Base-by-base conservation (phyloP, 1,140 invertebrate genomes). In the Drosophila ironensis region DNA sequence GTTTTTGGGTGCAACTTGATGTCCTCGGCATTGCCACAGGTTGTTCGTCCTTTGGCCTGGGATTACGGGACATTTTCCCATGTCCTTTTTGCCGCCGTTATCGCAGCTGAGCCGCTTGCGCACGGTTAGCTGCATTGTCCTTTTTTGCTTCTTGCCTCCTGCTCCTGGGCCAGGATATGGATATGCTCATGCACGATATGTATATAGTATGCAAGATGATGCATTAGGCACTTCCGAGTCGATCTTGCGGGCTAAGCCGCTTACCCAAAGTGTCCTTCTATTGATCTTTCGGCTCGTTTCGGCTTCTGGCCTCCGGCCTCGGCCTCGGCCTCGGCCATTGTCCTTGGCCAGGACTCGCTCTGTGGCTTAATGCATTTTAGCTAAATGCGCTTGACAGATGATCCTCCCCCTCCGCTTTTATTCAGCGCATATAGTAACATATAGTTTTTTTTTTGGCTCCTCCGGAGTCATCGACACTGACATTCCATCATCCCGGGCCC, bases 11-110 rank as follows among this genome's bases (percentile, higher is more conserved):
- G 28, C 59, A 48, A 63, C 60, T 63, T 63, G 60, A 63, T 63
- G 56, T 61, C 60, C 12, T 30, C 7, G 37, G 68, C 82, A 87
- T 87, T 74, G 76, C 52, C 60, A 84, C 82, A 87, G 82, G 82
- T 87, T 87, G 64, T 37, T n/a, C n/a, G n/a, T n/a, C n/a, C n/a
- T n/a, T n/a, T n/a, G n/a, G n/a, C n/a, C n/a, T 33, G 41, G 60
- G 60, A 63, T 64, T 45, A 60, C 40, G 27, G 33, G 33, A 7
- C 19, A 50, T 70, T 77, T 82, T 75, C 51, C 69, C 78, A 77
- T 76, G 77, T 87, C 82, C 82, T 87, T 87, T 87, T 87, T 69
- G 59, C 76, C 72, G 82, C 72, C 81, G 82, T 72, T 87, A 87
- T 86, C 80, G 74, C 57, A 60, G 66, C 63, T 81, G 45, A 86